phyloP scores from a whole-genome alignment of 2,888 invertebrate species.

The Oegoconia quadripuncta region DNA sequence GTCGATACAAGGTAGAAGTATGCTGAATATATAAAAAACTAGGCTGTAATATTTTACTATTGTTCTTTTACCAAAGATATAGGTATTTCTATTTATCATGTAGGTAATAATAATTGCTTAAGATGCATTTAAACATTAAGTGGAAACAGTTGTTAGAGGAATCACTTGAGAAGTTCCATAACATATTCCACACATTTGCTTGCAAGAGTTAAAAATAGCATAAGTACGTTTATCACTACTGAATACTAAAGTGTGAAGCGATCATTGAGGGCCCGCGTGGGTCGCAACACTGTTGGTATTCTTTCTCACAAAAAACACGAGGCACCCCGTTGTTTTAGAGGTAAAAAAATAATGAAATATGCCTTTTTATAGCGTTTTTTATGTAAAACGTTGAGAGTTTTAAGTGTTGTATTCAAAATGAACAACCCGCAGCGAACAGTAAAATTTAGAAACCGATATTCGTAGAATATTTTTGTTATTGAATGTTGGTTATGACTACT shows the following conservation, averaged over 20 bases:
- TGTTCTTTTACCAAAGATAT: neutral
- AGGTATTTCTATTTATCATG: neutral
- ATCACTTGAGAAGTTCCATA: neutral
- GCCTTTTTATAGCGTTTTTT: slow-evolving; percentile 64
- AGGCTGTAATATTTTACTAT: neutral
- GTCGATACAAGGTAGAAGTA: slow-evolving; percentile 67
- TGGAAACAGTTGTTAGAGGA: neutral
- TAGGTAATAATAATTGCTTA: neutral
- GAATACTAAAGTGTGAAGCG: slow-evolving; percentile 73
- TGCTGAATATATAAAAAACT: slow-evolving; percentile 42
- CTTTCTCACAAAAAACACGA: slow-evolving; percentile 62
- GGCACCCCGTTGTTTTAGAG: slow-evolving; percentile 75
- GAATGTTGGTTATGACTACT: neutral
- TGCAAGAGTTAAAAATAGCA: slow-evolving; percentile 48
- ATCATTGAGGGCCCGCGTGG: slow-evolving; percentile 61
- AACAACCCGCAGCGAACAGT: slow-evolving; percentile 48
- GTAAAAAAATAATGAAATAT: slow-evolving; percentile 74
- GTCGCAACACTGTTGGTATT: slow-evolving; percentile 58
- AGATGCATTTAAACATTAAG: neutral
- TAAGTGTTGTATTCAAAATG: slow-evolving; percentile 60
- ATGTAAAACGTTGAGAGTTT: slow-evolving; percentile 60
- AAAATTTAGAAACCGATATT: slow-evolving; percentile 33
- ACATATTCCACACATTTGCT: neutral
- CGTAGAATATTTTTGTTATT: neutral
- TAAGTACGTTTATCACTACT: slow-evolving; percentile 58